These are phyloP conservation scores for Nanorana parkeri DNA, from an alignment of 2,113 vertebrate species.

Conservation along the genomic window DNA sequence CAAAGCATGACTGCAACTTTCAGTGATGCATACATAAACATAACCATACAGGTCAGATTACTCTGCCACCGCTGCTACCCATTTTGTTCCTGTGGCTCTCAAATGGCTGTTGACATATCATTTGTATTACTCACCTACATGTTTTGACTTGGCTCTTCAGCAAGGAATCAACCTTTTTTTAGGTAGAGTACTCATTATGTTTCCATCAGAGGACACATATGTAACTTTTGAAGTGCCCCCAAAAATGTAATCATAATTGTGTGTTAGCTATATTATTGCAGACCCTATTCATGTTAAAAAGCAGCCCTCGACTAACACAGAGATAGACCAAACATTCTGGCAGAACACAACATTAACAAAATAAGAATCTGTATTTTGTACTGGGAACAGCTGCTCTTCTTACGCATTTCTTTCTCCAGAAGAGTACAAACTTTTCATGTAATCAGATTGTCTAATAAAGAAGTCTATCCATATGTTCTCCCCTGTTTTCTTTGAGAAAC, in stretches of 20 bases:
- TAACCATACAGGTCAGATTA: too few relatives aligned
- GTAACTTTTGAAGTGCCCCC: not conserved
- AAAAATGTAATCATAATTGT: not conserved
- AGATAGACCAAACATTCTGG: not conserved
- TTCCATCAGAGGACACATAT: not conserved
- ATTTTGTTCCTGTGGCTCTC: too few relatives aligned
- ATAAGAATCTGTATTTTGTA: not conserved
- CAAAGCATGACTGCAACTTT: too few relatives aligned
- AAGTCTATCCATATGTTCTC: constrained; percentile 43
- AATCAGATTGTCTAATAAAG: constrained; percentile 49
- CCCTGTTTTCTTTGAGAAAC: constrained; percentile 49
- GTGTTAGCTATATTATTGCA: not conserved
- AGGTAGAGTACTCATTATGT: not conserved
- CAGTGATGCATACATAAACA: too few relatives aligned
- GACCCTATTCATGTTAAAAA: not conserved
- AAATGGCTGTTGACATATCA: too few relatives aligned
- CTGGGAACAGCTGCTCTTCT: constrained; percentile 47
- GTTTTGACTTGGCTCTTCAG: too few relatives aligned
- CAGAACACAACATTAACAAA: constrained; percentile 7
- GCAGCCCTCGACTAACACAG: not conserved
- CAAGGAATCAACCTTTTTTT: too few relatives aligned
- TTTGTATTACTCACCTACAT: too few relatives aligned
- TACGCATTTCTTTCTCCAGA: constrained; percentile 32
- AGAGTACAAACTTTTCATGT: constrained; percentile 36
- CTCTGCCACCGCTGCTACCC: too few relatives aligned